These are phyloP conservation scores for Hormaphis cornu DNA, from an alignment of 1,140 invertebrate genomes.

Conservation along the genomic window DNA sequence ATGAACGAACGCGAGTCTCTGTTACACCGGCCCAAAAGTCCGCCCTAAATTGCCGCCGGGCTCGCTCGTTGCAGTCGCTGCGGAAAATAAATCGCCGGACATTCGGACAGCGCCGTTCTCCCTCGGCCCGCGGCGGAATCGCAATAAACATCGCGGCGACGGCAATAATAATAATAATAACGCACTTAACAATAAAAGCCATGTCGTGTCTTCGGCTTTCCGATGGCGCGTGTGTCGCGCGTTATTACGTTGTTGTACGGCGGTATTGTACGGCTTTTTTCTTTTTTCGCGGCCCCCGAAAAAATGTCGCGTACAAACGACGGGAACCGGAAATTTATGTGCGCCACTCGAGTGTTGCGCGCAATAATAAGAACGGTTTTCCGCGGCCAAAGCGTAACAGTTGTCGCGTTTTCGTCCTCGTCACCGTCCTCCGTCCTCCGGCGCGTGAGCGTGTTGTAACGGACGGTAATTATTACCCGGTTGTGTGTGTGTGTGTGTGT, in stretches of 20 bases:
- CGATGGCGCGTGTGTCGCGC: neutral
- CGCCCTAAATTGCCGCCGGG: no score
- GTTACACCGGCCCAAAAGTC: no score
- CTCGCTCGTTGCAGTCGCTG: no score
- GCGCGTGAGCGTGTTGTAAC: neutral
- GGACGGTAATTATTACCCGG: constrained; percentile 21
- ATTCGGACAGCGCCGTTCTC: no score
- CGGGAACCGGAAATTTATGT: constrained; percentile 32
- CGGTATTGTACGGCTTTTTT: neutral
- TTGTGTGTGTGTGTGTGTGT: neutral
- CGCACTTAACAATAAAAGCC: constrained; percentile 32
- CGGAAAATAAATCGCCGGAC: no score
- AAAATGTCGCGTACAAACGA: constrained; percentile 30
- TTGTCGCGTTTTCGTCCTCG: constrained; percentile 6
- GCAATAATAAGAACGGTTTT: constrained; percentile 30
- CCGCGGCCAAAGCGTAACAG: constrained; percentile 7
- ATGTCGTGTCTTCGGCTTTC: constrained; percentile 20
- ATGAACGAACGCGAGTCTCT: no score
- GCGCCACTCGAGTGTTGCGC: constrained; percentile 15
- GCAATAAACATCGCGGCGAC: neutral
- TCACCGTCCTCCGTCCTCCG: neutral
- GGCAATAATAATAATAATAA: no score
- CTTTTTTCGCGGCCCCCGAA: constrained; percentile 19
- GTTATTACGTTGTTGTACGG: no score
- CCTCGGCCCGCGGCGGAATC: no score